Evolutionary conservation across 2,888 invertebrate species (phyloP).

Genomic region (Cephus nigrinus): DNA sequence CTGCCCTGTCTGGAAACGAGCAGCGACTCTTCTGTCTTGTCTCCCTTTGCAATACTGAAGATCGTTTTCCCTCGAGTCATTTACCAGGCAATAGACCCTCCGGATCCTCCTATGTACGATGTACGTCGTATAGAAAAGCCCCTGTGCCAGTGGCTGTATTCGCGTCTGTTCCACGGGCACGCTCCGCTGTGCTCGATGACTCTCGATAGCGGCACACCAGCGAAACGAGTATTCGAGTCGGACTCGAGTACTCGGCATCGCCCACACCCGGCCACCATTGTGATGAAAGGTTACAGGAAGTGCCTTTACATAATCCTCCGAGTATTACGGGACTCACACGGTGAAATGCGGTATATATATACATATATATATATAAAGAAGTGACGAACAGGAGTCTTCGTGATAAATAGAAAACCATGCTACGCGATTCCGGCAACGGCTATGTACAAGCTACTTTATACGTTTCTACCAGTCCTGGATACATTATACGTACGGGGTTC

Average conservation of each 20-base stretch:
- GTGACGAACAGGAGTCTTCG: not conserved
- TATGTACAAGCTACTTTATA: not conserved
- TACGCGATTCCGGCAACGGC: not conserved
- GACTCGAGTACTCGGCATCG: constrained; percentile 17
- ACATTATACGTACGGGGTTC: not conserved
- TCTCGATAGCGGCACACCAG: constrained; percentile 10
- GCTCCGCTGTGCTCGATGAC: constrained; percentile 15
- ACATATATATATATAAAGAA: not conserved
- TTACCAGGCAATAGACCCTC: not conserved
- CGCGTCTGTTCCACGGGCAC: not conserved
- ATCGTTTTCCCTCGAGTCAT: not conserved
- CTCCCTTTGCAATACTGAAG: not conserved
- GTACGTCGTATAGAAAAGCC: not conserved
- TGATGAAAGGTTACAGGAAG: constrained; percentile 48
- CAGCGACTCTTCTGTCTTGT: not conserved
- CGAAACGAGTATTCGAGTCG: constrained; percentile 6
- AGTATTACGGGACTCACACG: constrained; percentile 8
- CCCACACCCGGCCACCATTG: constrained; percentile 19
- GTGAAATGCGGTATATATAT: not conserved
- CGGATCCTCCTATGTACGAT: not conserved
- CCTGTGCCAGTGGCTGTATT: not conserved
- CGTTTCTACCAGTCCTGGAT: not conserved
- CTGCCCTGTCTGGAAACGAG: not conserved
- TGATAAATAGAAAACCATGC: not conserved
- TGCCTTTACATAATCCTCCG: constrained; percentile 43